phyloP scores from a whole-genome alignment of 2,888 invertebrate genomes.

The Rhabditophanes sp. region DNA sequence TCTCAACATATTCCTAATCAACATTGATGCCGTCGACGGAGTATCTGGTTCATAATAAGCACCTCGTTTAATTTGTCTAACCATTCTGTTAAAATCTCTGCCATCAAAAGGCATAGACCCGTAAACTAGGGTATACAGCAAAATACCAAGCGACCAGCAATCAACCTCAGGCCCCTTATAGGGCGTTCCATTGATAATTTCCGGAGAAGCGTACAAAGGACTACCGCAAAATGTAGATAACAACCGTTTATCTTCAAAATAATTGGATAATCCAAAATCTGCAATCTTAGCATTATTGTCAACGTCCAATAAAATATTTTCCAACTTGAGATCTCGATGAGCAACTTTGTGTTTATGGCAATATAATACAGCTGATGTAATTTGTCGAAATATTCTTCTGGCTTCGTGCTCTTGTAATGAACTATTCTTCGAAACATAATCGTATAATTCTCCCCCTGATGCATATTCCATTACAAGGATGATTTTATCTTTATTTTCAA shows the following conservation, averaged over 20 bases:
- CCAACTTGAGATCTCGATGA: constrained; percentile 49
- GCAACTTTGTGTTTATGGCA: constrained; percentile 62
- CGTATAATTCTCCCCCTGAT: constrained; percentile 90
- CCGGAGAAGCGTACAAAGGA: constrained; percentile 48
- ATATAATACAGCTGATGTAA: constrained; percentile 86
- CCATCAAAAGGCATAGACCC: constrained; percentile 99
- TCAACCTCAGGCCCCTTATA: constrained; percentile 74
- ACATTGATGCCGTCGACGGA: constrained; percentile 82
- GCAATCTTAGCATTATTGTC: constrained; percentile 59
- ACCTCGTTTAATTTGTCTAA: constrained; percentile 86
- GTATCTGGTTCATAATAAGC: constrained; percentile 90
- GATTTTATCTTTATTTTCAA: constrained; percentile 98
- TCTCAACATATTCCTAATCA: constrained; percentile 82
- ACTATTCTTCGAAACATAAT: constrained; percentile 71
- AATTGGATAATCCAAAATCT: constrained; percentile 93
- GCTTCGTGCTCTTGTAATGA: constrained; percentile 80
- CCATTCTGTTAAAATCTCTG: constrained; percentile 85
- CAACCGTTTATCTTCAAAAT: constrained; percentile 50
- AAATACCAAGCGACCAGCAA: constrained; percentile 75
- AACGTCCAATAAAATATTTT: constrained; percentile 58
- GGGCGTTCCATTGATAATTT: constrained; percentile 48
- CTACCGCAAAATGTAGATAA: constrained; percentile 50
- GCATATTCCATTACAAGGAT: constrained; percentile 99
- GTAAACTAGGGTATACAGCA: constrained; percentile 90
- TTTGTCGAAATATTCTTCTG: constrained; percentile 80